Evolutionary conservation across 2,797 vertebrate genomes (phyloP).

Genomic region (Galago senegalensis): DNA sequence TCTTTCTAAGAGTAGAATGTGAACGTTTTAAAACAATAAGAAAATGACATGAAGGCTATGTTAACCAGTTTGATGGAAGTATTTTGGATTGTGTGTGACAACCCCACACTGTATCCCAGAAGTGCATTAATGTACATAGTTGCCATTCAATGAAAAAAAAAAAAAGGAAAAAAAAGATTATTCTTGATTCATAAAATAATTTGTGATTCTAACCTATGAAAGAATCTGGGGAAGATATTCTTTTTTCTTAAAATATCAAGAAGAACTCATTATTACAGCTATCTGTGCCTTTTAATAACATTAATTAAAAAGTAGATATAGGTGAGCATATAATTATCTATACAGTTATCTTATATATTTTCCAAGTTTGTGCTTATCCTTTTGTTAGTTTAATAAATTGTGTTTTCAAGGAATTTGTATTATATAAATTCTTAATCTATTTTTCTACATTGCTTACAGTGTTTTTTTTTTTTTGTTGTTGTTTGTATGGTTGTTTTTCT

Average conservation of each 20-base stretch:
- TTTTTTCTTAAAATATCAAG: not conserved
- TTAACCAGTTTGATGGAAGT: too few relatives aligned
- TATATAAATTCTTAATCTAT: not conserved
- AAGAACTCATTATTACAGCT: not conserved
- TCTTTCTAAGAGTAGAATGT: too few relatives aligned
- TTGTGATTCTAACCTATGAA: not conserved
- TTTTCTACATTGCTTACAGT: not conserved
- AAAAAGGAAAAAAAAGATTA: not conserved
- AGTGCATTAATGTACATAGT: too few relatives aligned
- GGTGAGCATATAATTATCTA: not conserved
- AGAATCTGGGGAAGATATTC: not conserved
- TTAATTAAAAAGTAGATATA: not conserved
- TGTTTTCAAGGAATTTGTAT: not conserved
- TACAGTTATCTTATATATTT: not conserved
- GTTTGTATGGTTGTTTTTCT: too few relatives aligned
- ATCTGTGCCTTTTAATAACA: not conserved
- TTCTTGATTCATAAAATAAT: not conserved
- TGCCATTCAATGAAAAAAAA: too few relatives aligned
- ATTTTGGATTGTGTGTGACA: too few relatives aligned
- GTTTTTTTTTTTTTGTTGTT: not conserved
- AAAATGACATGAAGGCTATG: too few relatives aligned
- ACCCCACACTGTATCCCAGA: too few relatives aligned
- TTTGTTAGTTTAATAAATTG: not conserved
- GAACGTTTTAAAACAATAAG: too few relatives aligned
- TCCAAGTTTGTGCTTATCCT: not conserved